Percentiles rank a stretch among this genome's conserved stretches.
These are phyloP conservation scores for Lochmaea crataegi DNA, from an alignment of 2,888 invertebrate genomes.

Conservation along the genomic window DNA sequence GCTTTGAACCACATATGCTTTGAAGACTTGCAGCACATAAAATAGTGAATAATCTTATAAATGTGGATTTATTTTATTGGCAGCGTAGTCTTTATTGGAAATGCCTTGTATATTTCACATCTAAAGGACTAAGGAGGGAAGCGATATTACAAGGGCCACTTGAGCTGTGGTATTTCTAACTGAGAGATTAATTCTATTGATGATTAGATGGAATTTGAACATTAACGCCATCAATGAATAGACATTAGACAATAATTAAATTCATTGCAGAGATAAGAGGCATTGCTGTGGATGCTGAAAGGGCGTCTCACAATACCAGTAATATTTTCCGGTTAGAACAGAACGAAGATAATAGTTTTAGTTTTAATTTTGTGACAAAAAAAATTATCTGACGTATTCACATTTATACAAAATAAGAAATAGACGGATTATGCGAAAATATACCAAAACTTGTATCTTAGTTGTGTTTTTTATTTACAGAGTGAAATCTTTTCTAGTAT, in stretches of 20 bases:
- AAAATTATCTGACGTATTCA: background rate
- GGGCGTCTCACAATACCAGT: slow-evolving; percentile 1
- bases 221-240: slow-evolving; percentile 37
- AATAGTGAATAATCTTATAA: too few species aligned
- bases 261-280: slow-evolving; percentile 31
- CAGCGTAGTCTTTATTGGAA: slow-evolving; percentile 17
- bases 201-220: slow-evolving; percentile 38
- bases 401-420: background rate
- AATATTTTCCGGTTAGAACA: background rate
- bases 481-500: too few species aligned
- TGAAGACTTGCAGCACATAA: too few species aligned
- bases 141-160: slow-evolving; percentile 33
- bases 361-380: background rate
- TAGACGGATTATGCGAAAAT: too few species aligned
- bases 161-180: slow-evolving; percentile 30
- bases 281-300: slow-evolving; percentile 5
- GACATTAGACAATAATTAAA: slow-evolving; percentile 38
- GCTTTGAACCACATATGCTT: too few species aligned
- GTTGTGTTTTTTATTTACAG: too few species aligned
- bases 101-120: slow-evolving; percentile 19
- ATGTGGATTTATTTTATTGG: slow-evolving; percentile 4
- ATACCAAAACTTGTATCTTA: too few species aligned
- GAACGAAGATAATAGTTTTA: background rate
- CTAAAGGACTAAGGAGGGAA: slow-evolving; percentile 16
- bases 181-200: slow-evolving; percentile 35